Base-by-base conservation (phyloP, 1,140 invertebrate species). In the Anastrepha ludens region DNA sequence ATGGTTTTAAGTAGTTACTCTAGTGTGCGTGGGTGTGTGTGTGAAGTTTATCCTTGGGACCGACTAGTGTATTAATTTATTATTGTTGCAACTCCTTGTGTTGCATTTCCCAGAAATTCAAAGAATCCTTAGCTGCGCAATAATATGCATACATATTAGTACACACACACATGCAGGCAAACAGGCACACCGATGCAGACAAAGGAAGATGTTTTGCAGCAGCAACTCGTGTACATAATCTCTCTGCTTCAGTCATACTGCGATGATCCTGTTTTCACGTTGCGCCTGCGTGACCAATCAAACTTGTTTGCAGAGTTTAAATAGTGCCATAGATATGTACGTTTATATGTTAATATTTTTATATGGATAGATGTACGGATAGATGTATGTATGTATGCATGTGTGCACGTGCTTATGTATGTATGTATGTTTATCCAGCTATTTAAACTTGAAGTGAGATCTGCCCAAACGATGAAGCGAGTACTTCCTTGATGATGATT, bases 251-350 rank as follows among this genome's bases (percentile, higher is more conserved):
- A 29, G 5, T 9, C 47, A 55, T 81, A 81, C 50, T 81, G 74
- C 74, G 74, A 81, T 81, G 74, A 81, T 81, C 74, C 50, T 81
- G 74, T 81, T 81, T 50, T 15, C 47, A 50, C 9, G 74, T 55
- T 81, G 74, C 74, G 74, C 74, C 74, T 81, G 74, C 74, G 47
- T 81, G 74, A 55, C 50, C 47, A 9, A 81, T 81, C 74, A 81
- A 55, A 55, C 15, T 29, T 55, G 13, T 74, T 74, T 29, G 11
- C 5, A 17, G 5, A 13, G 9, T 64, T 64, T 64, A 20, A 29
- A 39, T 67, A 67, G 29, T 29, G 7, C 20, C 29, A 67, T 9
- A 67, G 5, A 39, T 67, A 67, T 67, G 39, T 29, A 67, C 29
- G 29, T 67, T 29, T 39, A 9, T 67, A 67, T n/a, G 15, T 62